phyloP scores from a whole-genome alignment of 2,888 invertebrate species.

The Pristionchus fissidentatus region DNA sequence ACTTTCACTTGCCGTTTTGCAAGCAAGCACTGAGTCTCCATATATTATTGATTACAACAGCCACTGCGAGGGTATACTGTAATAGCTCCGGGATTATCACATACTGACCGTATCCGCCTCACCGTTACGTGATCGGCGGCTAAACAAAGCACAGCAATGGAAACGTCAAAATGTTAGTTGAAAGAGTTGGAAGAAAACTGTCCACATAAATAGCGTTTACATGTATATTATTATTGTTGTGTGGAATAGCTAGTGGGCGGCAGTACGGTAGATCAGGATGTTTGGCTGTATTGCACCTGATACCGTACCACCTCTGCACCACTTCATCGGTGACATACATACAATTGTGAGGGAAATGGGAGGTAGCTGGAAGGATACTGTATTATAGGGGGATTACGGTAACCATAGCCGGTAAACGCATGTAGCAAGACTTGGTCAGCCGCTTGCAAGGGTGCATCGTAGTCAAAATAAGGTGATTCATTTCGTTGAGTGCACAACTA shows the following conservation, averaged over 20 bases:
- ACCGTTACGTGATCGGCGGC: not conserved
- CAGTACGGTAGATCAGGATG: not conserved
- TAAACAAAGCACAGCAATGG: conserved; percentile 26
- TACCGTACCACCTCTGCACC: conserved; percentile 18
- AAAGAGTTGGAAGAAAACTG: conserved; percentile 15
- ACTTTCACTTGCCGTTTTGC: not conserved
- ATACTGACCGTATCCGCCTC: not conserved
- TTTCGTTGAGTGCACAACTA: not conserved
- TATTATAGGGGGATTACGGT: not conserved
- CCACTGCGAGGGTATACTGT: conserved; percentile 7
- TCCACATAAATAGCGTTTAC: conserved; percentile 41
- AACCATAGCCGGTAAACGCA: conserved; percentile 25
- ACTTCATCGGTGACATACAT: conserved; percentile 13
- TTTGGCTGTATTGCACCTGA: not conserved
- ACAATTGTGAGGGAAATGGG: not conserved
- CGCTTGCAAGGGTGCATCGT: conserved; percentile 19
- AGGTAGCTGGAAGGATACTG: conserved; percentile 22
- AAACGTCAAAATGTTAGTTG: conserved; percentile 39
- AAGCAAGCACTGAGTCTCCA: not conserved
- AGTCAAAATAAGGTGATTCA: conserved; percentile 20
- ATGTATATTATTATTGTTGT: conserved; percentile 32
- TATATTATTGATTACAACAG: conserved; percentile 11
- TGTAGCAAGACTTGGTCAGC: conserved; percentile 39
- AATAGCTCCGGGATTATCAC: conserved; percentile 31
- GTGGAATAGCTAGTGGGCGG: conserved; percentile 33